phyloP scores from a whole-genome alignment of 1,140 invertebrate genomes.

The Sitodiplosis mosellana region DNA sequence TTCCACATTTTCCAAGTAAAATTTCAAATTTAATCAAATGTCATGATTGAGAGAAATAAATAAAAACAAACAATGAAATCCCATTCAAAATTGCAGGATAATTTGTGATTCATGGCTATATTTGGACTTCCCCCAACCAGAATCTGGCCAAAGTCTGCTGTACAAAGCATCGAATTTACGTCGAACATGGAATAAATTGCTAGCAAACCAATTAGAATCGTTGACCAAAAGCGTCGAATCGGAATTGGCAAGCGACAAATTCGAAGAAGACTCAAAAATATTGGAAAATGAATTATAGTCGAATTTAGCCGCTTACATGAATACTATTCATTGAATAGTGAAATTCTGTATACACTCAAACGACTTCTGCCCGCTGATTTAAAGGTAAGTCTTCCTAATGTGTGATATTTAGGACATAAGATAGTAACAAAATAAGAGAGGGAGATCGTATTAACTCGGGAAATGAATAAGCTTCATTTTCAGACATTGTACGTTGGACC shows the following conservation, averaged over 20 bases:
- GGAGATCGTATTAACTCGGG: too few relatives aligned
- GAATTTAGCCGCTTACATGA: conserved; percentile 60
- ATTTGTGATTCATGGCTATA: conserved; percentile 80
- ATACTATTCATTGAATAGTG: too few relatives aligned
- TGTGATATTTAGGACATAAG: conserved; percentile 1
- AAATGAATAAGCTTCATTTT: not conserved
- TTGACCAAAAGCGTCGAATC: not conserved
- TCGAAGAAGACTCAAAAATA: conserved; percentile 12
- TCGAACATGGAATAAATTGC: conserved; percentile 53
- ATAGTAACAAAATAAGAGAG: too few relatives aligned
- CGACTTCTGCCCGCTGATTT: conserved; percentile 71
- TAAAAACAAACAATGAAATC: conserved; percentile 8
- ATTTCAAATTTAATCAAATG: conserved; percentile 6
- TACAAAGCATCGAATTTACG: conserved; percentile 52
- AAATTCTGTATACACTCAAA: conserved; percentile 65
- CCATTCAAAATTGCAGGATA: too few relatives aligned
- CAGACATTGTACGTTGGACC: conserved; percentile 26
- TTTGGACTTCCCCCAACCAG: conserved; percentile 57
- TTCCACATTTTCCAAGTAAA: conserved; percentile 48
- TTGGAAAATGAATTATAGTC: conserved; percentile 38
- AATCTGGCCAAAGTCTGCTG: conserved; percentile 53
- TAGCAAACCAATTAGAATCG: conserved; percentile 37
- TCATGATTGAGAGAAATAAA: not conserved
- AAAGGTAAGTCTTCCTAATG: conserved; percentile 26
- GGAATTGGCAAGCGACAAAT: not conserved